phyloP scores from a whole-genome alignment of 2,113 vertebrate genomes.

The Amazona guildingii region DNA sequence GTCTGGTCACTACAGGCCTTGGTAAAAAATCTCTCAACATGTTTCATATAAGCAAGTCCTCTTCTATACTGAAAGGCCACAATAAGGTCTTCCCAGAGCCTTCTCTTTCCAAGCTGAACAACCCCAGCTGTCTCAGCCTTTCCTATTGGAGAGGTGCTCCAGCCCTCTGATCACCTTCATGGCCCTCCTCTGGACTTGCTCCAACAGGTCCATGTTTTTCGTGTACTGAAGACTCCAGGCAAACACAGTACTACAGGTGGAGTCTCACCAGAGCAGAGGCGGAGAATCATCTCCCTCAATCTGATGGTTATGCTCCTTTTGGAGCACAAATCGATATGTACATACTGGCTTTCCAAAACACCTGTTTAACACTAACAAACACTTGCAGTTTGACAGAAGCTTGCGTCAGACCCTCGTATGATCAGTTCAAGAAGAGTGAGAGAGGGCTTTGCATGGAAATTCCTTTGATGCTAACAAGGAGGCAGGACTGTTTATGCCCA shows the following conservation, averaged over 20 bases:
- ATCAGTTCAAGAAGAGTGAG: not conserved
- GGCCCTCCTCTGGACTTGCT: rapidly evolving
- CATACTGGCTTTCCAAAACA: not conserved
- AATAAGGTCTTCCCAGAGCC: not conserved
- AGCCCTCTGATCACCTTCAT: rapidly evolving
- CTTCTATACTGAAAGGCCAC: not conserved
- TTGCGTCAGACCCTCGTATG: not conserved
- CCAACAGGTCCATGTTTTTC: not conserved
- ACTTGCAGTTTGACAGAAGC: not conserved
- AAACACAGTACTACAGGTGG: not conserved
- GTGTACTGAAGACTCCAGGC: not conserved
- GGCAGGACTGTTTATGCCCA: not conserved
- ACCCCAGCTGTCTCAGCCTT: not conserved
- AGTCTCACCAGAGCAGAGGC: not conserved
- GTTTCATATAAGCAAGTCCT: not conserved
- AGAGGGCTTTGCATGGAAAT: not conserved
- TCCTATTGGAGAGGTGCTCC: not conserved
- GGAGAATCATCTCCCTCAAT: not conserved
- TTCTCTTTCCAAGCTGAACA: not conserved
- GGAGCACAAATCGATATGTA: not conserved
- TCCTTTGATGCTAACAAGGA: not conserved
- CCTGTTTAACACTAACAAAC: not conserved
- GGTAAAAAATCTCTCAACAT: not conserved
- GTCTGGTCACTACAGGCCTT: not conserved
- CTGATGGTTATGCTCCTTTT: not conserved